Percentiles rank a stretch among this genome's conserved stretches.
Evolutionary conservation across 1,140 invertebrate species (phyloP).

Genomic region (Stenopsyche tienmushanensis): DNA sequence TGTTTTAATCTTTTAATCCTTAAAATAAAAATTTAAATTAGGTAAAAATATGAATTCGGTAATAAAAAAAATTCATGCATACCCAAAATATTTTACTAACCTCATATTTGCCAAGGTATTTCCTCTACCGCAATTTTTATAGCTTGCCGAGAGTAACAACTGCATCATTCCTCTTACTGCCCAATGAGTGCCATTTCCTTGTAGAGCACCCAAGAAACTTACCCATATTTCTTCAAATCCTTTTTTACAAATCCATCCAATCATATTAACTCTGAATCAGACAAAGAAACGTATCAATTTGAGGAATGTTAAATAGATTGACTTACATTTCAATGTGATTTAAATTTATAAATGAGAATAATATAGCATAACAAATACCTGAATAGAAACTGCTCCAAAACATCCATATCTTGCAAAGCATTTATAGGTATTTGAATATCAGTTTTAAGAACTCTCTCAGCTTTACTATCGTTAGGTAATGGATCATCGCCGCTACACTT

Average conservation of each 20-base stretch:
- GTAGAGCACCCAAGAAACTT: slow-evolving; percentile 77
- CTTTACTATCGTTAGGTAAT: slow-evolving; percentile 20
- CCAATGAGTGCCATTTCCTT: slow-evolving; percentile 54
- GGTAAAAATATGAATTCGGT: background rate
- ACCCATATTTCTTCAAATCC: slow-evolving; percentile 96
- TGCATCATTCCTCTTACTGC: slow-evolving; percentile 54
- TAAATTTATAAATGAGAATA: background rate
- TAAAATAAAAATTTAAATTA: slow-evolving; percentile 22
- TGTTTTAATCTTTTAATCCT: slow-evolving; percentile 29
- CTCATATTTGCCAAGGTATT: slow-evolving; percentile 4
- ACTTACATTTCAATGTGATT: background rate
- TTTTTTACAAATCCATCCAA: slow-evolving; percentile 79
- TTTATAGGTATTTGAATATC: slow-evolving; percentile 54
- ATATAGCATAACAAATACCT: slow-evolving; percentile 57
- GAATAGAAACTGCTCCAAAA: slow-evolving; percentile 69
- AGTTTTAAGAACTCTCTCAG: slow-evolving; percentile 46
- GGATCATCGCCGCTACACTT: slow-evolving; percentile 8
- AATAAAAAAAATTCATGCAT: background rate
- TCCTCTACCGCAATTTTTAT: slow-evolving; percentile 22
- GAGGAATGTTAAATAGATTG: too few species aligned
- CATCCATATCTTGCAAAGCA: slow-evolving; percentile 74
- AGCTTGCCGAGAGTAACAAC: slow-evolving; percentile 43
- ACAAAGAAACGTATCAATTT: slow-evolving; percentile 24
- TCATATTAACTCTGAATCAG: slow-evolving; percentile 63
- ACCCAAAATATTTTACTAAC: slow-evolving; percentile 8